Conservation (phyloP, 2,888 invertebrate species). For the Heliconius cydno region DNA sequence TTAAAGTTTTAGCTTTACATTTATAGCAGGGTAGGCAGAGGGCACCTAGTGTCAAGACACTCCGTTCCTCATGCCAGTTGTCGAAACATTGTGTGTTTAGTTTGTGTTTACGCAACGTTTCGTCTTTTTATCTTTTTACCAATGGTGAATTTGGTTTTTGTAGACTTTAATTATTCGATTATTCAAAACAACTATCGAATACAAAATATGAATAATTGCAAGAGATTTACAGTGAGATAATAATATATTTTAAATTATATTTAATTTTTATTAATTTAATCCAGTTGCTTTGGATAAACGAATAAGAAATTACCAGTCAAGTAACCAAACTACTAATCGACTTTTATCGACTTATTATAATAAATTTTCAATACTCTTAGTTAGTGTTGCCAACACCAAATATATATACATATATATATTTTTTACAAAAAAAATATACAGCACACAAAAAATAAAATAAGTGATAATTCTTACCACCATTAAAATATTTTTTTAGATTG, state of each 20-base stretch:
- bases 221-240: conserved; percentile 15
- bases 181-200: background rate
- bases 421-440: background rate
- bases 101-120: background rate
- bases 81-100: background rate
- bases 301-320: background rate
- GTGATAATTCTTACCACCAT: background rate
- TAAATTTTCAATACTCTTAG: background rate
- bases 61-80: background rate
- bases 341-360: background rate
- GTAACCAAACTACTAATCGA: background rate
- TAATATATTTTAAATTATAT: background rate
- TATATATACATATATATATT: background rate
- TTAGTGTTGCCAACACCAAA: conserved; percentile 8
- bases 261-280: background rate
- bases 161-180: background rate
- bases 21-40: background rate
- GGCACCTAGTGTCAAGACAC: background rate
- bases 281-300: background rate
- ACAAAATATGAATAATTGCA: background rate
- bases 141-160: too few relatives aligned
- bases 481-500: background rate
- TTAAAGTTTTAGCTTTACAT: background rate
- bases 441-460: background rate
- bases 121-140: background rate